phyloP scores from a whole-genome alignment of 2,797 vertebrate species.

The Betta splendens region DNA sequence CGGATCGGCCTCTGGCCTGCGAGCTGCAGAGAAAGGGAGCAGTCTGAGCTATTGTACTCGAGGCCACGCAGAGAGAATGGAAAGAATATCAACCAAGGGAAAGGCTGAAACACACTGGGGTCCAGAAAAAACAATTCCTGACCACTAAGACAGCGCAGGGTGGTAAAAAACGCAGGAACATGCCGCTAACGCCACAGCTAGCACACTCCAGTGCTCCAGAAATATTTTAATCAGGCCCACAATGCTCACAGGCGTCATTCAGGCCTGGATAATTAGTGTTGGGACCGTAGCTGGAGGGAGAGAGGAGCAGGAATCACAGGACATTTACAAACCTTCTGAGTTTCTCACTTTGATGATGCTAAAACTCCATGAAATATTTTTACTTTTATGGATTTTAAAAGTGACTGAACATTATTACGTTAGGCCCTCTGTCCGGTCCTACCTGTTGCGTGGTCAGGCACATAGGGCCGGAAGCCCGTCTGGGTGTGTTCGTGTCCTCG shows the following conservation, averaged over 20 bases:
- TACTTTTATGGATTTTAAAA: too few species aligned
- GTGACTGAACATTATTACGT: too few species aligned
- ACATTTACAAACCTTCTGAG: too few species aligned
- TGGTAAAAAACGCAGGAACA: conserved; percentile 32
- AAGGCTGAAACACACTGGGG: background rate
- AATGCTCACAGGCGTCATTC: conserved; percentile 57
- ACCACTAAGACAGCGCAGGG: conserved; percentile 9
- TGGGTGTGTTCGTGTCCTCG: conserved; percentile 80
- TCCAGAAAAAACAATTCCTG: conserved; percentile 41
- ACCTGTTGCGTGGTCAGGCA: conserved; percentile 79
- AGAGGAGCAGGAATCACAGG: conserved; percentile 28
- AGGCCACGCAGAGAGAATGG: background rate
- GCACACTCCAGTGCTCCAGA: conserved; percentile 68
- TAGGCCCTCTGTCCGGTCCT: too few species aligned
- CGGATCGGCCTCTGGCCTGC: conserved; percentile 45
- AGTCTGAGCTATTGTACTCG: conserved; percentile 5
- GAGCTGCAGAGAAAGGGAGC: conserved; percentile 54
- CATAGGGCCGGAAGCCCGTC: conserved; percentile 72
- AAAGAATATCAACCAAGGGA: background rate
- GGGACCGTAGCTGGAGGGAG: conserved; percentile 37
- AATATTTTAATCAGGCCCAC: conserved; percentile 78
- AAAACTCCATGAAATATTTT: too few species aligned
- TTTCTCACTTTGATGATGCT: too few species aligned
- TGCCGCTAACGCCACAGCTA: conserved; percentile 45
- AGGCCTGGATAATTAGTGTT: conserved; percentile 71